These are phyloP conservation scores for Ptychochromis oligacanthus DNA, from an alignment of 2,113 vertebrate genomes.

Conservation along the genomic window DNA sequence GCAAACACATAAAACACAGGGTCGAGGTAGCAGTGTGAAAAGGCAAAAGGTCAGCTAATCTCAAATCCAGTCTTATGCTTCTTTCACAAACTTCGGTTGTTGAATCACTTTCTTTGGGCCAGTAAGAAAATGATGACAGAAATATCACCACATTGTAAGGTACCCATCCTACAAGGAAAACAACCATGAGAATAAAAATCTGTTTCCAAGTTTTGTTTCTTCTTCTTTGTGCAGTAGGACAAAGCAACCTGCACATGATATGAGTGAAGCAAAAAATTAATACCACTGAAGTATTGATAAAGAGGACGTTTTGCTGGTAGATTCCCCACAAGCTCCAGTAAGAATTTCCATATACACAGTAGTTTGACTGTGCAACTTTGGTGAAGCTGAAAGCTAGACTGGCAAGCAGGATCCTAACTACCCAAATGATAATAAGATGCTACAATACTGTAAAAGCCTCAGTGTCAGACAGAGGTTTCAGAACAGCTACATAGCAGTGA, in stretches of 20 bases:
- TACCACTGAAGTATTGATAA: constrained; percentile 79
- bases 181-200: constrained; percentile 86
- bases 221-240: constrained; percentile 80
- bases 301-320: constrained; percentile 86
- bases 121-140: constrained; percentile 65
- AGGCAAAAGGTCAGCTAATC: constrained; percentile 84
- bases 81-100: background rate
- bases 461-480: constrained; percentile 83
- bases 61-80: constrained; percentile 57
- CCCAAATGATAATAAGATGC: constrained; percentile 80
- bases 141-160: constrained; percentile 90
- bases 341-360: constrained; percentile 68
- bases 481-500: constrained; percentile 86
- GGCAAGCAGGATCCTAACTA: constrained; percentile 75
- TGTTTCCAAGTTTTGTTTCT: constrained; percentile 87
- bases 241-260: constrained; percentile 84
- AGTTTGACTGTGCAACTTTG: background rate
- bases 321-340: constrained; percentile 66
- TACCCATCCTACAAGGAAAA: constrained; percentile 92
- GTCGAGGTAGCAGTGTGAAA: constrained; percentile 93
- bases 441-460: constrained; percentile 60
- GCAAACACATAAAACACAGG: constrained; percentile 92
- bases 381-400: constrained; percentile 79
- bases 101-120: background rate
- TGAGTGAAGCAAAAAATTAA: constrained; percentile 86